Conservation (phyloP, 1,140 invertebrate species). For the Whitmania pigra region DNA sequence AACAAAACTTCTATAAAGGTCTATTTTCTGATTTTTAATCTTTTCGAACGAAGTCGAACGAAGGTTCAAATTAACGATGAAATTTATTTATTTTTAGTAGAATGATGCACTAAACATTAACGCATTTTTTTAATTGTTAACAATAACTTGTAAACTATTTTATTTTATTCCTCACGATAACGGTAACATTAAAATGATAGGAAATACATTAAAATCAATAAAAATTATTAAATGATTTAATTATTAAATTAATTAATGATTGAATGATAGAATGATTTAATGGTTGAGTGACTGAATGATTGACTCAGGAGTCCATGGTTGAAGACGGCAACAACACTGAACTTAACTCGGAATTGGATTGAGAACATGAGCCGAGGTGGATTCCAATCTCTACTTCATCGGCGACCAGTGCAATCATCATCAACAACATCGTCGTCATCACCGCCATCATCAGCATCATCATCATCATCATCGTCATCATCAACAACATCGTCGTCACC, state of each 20-base stretch:
- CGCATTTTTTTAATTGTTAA: background rate
- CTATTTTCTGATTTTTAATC: too few relatives aligned
- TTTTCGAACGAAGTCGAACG: too few relatives aligned
- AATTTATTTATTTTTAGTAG: too few relatives aligned
- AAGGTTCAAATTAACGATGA: too few relatives aligned
- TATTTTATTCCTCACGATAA: background rate
- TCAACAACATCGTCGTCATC: background rate
- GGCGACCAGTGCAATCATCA: background rate
- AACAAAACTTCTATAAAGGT: too few relatives aligned
- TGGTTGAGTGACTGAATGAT: background rate
- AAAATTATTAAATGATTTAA: background rate
- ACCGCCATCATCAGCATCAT: background rate
- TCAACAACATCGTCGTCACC: too few relatives aligned
- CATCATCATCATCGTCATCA: too few relatives aligned
- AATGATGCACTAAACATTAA: too few relatives aligned
- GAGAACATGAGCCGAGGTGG: too few relatives aligned
- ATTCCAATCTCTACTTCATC: background rate
- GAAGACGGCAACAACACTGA: slow-evolving; percentile 24
- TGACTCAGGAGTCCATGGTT: slow-evolving; percentile 24
- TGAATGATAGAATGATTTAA: background rate
- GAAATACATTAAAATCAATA: background rate
- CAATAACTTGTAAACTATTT: background rate
- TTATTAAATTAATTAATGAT: background rate
- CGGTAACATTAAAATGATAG: background rate
- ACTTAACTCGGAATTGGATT: slow-evolving; percentile 24